phyloP scores from a whole-genome alignment of 2,113 vertebrate genomes.

The Pterocles burchelli region DNA sequence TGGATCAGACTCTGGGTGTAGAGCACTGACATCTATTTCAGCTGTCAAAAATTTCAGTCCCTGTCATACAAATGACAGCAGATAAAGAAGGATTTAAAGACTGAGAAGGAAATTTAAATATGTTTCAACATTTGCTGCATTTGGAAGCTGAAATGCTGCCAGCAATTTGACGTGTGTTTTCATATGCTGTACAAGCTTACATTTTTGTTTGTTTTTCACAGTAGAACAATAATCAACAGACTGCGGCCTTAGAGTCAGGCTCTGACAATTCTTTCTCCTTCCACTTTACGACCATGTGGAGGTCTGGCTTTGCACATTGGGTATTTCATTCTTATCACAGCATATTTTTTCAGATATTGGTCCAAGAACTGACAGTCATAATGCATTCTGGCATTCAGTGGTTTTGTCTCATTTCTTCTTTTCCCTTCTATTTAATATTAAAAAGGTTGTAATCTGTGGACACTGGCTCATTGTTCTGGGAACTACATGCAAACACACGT shows the following conservation, averaged over 20 bases:
- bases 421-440: neutral
- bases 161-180: conserved; percentile 50
- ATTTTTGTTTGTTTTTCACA: conserved; percentile 52
- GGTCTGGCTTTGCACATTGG: conserved; percentile 4
- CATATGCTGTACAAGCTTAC: neutral
- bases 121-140: conserved; percentile 44
- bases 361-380: neutral
- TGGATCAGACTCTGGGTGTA: neutral
- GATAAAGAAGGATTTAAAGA: conserved; percentile 28
- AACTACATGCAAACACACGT: neutral
- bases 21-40: conserved; percentile 10
- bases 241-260: conserved; percentile 8
- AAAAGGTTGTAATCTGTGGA: neutral
- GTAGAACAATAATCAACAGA: conserved; percentile 53
- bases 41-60: conserved; percentile 49
- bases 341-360: neutral
- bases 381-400: neutral
- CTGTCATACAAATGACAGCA: conserved; percentile 20
- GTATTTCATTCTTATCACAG: conserved; percentile 2
- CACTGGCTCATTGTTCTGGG: neutral
- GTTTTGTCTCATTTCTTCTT: neutral
- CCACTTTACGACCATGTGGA: neutral
- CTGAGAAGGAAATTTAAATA: conserved; percentile 41
- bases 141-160: conserved; percentile 53
- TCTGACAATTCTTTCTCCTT: conserved; percentile 5